Conservation (phyloP, 2,113 vertebrate species). For the Petrocephalus microphthalmus region DNA sequence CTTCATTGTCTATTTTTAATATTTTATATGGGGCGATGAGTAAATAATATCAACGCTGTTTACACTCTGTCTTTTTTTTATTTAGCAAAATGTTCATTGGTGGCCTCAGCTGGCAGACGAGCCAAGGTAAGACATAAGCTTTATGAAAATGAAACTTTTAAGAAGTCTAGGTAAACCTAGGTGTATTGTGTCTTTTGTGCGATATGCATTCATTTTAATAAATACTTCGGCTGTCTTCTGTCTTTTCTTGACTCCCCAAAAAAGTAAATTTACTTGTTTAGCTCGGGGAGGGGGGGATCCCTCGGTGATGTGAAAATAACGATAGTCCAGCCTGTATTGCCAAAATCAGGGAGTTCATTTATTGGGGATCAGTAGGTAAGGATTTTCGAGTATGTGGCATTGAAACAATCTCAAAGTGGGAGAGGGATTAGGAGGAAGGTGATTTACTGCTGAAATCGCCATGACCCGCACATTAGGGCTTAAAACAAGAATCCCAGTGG, state of each 20-base stretch:
- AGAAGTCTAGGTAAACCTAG: constrained; percentile 23
- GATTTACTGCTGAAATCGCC: neutral
- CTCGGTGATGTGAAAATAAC: constrained; percentile 3
- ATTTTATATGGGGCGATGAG: neutral
- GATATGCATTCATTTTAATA: neutral
- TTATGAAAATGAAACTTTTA: constrained; percentile 22
- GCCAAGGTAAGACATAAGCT: constrained; percentile 76
- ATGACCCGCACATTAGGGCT: neutral
- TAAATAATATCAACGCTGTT: constrained; percentile 36
- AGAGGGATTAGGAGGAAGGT: constrained; percentile 6
- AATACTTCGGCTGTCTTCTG: neutral
- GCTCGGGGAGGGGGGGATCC: neutral
- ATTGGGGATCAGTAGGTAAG: constrained; percentile 24
- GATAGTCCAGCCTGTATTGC: neutral
- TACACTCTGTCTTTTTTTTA: constrained; percentile 44
- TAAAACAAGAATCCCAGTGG: neutral
- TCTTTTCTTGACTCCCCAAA: neutral
- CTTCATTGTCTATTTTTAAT: neutral
- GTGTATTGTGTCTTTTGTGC: neutral
- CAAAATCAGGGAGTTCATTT: constrained; percentile 43
- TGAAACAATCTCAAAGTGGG: constrained; percentile 14
- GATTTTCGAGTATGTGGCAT: constrained; percentile 9
- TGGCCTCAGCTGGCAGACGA: constrained; percentile 93
- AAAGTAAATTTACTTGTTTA: neutral
- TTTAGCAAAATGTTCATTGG: constrained; percentile 94